phyloP scores from a whole-genome alignment of 2,888 invertebrate species.

The Cyaniris semiargus region DNA sequence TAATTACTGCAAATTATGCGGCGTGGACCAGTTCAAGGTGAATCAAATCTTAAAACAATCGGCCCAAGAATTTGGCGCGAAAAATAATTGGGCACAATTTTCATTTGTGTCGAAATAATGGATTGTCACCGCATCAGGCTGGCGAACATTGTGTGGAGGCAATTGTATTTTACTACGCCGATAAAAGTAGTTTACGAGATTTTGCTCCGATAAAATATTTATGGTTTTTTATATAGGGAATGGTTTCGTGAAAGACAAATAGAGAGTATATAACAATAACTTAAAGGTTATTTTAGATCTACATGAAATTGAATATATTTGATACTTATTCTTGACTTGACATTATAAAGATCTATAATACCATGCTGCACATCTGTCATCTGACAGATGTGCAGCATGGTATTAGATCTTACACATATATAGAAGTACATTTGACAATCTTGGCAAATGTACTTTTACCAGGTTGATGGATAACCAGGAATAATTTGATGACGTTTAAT shows the following conservation, averaged over 20 bases:
- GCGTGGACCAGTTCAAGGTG: conserved; percentile 70
- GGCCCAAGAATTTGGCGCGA: conserved; percentile 29
- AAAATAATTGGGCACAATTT: not conserved
- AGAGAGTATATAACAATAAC: not conserved
- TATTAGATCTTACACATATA: no score
- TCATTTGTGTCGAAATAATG: conserved; percentile 20
- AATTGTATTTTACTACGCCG: not conserved
- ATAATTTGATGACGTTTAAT: not conserved
- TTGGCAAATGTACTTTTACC: not conserved
- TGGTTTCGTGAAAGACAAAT: not conserved
- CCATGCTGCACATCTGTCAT: not conserved
- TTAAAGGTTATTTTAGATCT: not conserved
- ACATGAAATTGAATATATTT: not conserved
- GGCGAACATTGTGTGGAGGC: not conserved
- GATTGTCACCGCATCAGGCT: not conserved
- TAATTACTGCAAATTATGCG: conserved; percentile 76
- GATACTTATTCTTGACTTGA: not conserved
- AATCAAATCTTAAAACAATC: conserved; percentile 48
- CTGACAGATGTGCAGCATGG: no score
- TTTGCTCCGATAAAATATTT: not conserved
- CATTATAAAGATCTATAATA: not conserved
- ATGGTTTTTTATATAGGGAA: not conserved
- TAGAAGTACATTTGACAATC: no score
- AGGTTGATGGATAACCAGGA: not conserved
- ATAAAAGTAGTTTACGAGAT: not conserved